Conservation (phyloP, 2,113 vertebrate species). For the Halichoerus grypus region DNA sequence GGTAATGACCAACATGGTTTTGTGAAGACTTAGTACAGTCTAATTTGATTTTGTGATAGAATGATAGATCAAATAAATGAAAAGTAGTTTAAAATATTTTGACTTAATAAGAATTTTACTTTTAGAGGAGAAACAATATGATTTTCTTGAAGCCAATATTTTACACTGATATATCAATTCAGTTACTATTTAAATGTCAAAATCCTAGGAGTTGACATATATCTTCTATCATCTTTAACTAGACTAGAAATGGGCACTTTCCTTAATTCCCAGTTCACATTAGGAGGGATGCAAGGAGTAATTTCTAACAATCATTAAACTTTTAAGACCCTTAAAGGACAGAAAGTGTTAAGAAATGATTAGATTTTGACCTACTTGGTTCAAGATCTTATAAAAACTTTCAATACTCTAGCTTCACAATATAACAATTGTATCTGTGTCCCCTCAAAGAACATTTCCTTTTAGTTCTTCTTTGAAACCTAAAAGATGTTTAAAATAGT, state of each 20-base stretch:
- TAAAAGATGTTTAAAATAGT: neutral
- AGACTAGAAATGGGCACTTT: neutral
- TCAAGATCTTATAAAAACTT: neutral
- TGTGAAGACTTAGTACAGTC: neutral
- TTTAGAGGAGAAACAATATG: neutral
- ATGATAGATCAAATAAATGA: slow-evolving; percentile 13
- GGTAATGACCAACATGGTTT: neutral
- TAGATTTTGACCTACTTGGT: neutral
- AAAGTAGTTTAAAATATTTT: slow-evolving; percentile 34
- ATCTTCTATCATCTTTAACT: neutral
- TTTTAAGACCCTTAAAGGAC: neutral
- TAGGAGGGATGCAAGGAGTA: neutral
- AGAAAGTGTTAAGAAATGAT: neutral
- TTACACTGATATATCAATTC: neutral
- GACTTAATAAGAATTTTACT: slow-evolving; percentile 33
- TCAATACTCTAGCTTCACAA: neutral
- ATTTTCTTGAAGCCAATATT: slow-evolving; percentile 38
- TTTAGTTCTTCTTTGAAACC: neutral
- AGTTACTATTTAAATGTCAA: slow-evolving; percentile 27
- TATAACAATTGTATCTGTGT: neutral
- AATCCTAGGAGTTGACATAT: neutral
- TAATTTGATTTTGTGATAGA: neutral
- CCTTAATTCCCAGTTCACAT: neutral
- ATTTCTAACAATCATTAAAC: neutral
- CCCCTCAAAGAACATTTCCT: neutral